These are phyloP conservation scores for Gallirallus australis DNA, from an alignment of 2,797 vertebrate genomes.

Conservation along the genomic window DNA sequence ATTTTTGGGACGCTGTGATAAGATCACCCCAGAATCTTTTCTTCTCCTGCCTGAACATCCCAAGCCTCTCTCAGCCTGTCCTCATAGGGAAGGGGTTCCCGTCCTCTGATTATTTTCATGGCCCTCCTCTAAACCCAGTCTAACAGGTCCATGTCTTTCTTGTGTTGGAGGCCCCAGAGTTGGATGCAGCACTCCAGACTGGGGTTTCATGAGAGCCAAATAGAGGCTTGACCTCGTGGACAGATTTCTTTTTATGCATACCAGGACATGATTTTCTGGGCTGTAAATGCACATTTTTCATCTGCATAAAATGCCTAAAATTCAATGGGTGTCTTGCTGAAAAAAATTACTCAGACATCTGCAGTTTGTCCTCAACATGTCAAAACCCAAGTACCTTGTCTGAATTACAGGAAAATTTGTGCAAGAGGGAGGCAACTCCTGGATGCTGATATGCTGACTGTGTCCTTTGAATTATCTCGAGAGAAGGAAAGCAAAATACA, in stretches of 20 bases:
- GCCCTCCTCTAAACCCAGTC: not conserved
- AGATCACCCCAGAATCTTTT: accelerated
- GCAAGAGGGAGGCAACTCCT: not conserved
- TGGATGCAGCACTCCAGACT: accelerated
- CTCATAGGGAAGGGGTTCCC: accelerated
- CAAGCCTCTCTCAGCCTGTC: not conserved
- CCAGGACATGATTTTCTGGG: not conserved
- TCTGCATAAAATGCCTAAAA: not conserved
- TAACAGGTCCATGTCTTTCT: not conserved
- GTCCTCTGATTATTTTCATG: accelerated
- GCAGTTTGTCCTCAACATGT: not conserved
- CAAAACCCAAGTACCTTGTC: not conserved
- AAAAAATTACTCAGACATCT: not conserved
- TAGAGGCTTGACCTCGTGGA: accelerated
- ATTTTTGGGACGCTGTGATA: not conserved
- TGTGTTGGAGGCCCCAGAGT: accelerated
- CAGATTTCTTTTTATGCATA: not conserved
- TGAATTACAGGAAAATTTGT: not conserved
- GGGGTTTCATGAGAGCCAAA: accelerated
- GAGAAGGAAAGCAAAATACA: not conserved
- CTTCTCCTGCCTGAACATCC: not conserved
- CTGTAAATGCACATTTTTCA: not conserved
- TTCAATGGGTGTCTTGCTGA: not conserved
- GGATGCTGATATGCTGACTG: not conserved
- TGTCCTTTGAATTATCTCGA: not conserved